A percentile compares a stretch with the other conserved stretches of the same genome.
phyloP scores from a whole-genome alignment of 2,797 vertebrate genomes.

The Ispidina picta region DNA sequence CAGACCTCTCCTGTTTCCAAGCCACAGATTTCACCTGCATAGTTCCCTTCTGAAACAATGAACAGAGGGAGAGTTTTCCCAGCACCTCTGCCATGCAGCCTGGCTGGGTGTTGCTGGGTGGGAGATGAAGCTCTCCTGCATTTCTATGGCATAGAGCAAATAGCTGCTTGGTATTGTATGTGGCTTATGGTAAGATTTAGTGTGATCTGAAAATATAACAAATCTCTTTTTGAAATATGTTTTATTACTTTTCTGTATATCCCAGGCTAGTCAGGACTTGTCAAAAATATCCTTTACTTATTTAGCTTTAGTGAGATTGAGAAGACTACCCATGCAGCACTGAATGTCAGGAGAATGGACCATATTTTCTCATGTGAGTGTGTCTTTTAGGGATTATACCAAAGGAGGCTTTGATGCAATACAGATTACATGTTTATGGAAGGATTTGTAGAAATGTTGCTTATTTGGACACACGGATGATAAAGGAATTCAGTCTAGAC shows the following conservation, averaged over 20 bases:
- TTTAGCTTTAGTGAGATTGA: slow-evolving; percentile 47
- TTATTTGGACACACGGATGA: neutral
- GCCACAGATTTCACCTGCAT: too few species aligned
- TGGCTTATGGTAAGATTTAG: slow-evolving; percentile 45
- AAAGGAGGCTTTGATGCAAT: slow-evolving; percentile 30
- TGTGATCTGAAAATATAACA: slow-evolving; percentile 50
- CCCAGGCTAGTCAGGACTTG: slow-evolving; percentile 36
- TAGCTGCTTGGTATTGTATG: neutral
- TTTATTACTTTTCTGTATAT: slow-evolving; percentile 53
- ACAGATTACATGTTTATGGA: slow-evolving; percentile 14
- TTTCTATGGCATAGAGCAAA: neutral
- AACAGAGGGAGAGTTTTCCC: neutral
- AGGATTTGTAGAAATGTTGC: slow-evolving; percentile 19
- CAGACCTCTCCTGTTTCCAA: neutral
- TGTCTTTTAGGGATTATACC: slow-evolving; percentile 18
- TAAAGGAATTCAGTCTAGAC: neutral
- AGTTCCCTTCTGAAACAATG: neutral
- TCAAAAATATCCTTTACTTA: slow-evolving; percentile 55
- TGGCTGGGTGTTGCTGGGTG: neutral
- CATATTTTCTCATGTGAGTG: slow-evolving; percentile 6
- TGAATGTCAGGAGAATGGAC: slow-evolving; percentile 5
- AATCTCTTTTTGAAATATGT: slow-evolving; percentile 36
- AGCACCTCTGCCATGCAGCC: neutral
- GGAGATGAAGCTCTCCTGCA: neutral
- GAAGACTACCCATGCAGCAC: slow-evolving; percentile 18